Base-by-base conservation (phyloP, 2,888 invertebrate species). In the Alloplasta piceator region DNA sequence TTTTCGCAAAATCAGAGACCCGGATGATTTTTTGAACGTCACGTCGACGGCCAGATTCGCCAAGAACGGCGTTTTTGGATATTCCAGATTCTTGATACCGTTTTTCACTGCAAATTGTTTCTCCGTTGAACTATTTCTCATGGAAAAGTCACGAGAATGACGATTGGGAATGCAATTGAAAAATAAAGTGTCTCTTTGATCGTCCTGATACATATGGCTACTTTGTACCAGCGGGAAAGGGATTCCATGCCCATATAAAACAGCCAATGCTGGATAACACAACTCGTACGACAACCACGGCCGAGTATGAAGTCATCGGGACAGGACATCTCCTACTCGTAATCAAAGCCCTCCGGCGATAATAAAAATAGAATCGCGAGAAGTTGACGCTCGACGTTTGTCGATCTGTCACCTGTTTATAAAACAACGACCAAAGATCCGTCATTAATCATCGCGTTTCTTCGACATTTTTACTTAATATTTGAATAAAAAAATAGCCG, bases 321-420 rank as follows among this genome's bases (percentile, higher is more conserved):
- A 41, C 5, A 14, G 52, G 60, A 73, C 73, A 71, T 55, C 76
- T 67, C 76, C 55, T 36, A 74, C 74, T 78, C 39, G 55, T 39
- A 39, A 50, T 16, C 38, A 14, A 38, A 70, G 14, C 60, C 76
- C 68, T 52, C 64, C 39, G 73, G 73, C 73, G 58, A 52, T 64
- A 68, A 48, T 70, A 70, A 77, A 81, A 73, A 73, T 74, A 66
- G 52, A 71, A 74, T 74, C 77, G 73, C 73, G 77, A 74, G 64
- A 75, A 58, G 55, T 26, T 56, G 67, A 80, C 76, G 46, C 46
- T 55, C 52, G 64, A 26, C 43, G 16, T 55, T 74, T 58, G 60
- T 50, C 36, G n/a, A 26, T 26, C 26, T 26, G 26, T 26, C 26
- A 26, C 26, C 1, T 26, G 26, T 26, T 26, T 26, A 26, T 26